A percentile compares a stretch with the other conserved stretches of the same genome.
Evolutionary conservation across 2,888 invertebrate genomes (phyloP).

Genomic region (Hyalella azteca): DNA sequence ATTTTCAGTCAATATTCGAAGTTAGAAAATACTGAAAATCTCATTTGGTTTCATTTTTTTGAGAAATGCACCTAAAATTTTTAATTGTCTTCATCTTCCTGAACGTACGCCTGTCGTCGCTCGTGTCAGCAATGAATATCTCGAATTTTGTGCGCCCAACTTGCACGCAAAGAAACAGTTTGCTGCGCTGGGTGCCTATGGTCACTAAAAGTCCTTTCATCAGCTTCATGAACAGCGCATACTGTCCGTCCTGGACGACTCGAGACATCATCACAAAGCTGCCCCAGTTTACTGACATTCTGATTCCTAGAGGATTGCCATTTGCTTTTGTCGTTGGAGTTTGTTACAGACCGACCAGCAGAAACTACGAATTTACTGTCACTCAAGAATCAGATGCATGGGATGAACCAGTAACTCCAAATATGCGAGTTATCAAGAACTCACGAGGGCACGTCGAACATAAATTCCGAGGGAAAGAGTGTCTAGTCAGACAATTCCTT

Average conservation of each 20-base stretch:
- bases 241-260: slow-evolving; percentile 41
- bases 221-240: slow-evolving; percentile 43
- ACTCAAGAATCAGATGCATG: background rate
- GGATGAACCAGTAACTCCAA: background rate
- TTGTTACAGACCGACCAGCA: slow-evolving; percentile 37
- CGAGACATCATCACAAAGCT: slow-evolving; percentile 39
- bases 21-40: no score
- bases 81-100: no score
- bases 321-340: slow-evolving; percentile 44
- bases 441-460: background rate
- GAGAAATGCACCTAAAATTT: no score
- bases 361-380: background rate
- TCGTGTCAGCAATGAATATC: background rate
- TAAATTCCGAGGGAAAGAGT: background rate
- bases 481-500: background rate
- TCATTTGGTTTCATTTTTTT: no score
- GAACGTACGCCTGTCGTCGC: no score
- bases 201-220: slow-evolving; percentile 28
- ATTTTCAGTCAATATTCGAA: no score
- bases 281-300: background rate
- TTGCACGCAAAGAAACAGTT: background rate
- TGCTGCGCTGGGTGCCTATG: slow-evolving; percentile 41
- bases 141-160: background rate
- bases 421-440: background rate
- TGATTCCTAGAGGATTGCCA: slow-evolving; percentile 39